Evolutionary conservation across 2,797 vertebrate genomes (phyloP).

Genomic region (Champsocephalus gunnari): DNA sequence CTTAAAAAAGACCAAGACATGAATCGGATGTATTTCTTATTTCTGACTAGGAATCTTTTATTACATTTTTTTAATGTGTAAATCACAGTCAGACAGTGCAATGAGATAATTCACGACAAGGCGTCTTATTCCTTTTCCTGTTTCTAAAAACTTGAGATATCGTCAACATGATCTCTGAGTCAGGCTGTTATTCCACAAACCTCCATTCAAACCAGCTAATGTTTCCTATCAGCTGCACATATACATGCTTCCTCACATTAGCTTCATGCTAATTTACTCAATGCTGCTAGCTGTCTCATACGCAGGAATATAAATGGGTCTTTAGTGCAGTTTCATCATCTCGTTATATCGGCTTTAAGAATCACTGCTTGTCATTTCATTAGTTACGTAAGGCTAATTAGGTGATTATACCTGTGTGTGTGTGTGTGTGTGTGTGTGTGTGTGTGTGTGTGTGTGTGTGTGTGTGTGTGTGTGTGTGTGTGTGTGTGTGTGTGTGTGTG

Average conservation of each 20-base stretch:
- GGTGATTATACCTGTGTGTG: conserved; percentile 39
- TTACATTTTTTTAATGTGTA: too few species aligned
- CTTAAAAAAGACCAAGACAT: too few species aligned
- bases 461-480: too few species aligned
- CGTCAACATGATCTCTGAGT: not conserved
- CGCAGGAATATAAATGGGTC: not conserved
- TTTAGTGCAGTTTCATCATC: conserved; percentile 9
- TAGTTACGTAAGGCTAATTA: conserved; percentile 55
- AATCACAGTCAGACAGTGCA: not conserved
- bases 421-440: conserved; percentile 14
- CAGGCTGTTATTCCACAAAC: too few species aligned
- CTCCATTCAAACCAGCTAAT: not conserved
- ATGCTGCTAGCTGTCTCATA: not conserved
- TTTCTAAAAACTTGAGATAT: not conserved
- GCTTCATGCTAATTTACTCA: not conserved
- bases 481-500: too few species aligned
- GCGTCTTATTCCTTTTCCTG: not conserved
- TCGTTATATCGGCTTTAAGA: conserved; percentile 30
- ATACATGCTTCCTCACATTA: not conserved
- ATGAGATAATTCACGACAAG: too few species aligned
- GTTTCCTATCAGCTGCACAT: not conserved
- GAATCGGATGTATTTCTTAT: too few species aligned
- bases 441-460: too few species aligned
- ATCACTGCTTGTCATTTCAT: conserved; percentile 26
- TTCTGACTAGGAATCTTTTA: too few species aligned